Base-by-base conservation (phyloP, 2,113 vertebrate species). In the Microtus pennsylvanicus region DNA sequence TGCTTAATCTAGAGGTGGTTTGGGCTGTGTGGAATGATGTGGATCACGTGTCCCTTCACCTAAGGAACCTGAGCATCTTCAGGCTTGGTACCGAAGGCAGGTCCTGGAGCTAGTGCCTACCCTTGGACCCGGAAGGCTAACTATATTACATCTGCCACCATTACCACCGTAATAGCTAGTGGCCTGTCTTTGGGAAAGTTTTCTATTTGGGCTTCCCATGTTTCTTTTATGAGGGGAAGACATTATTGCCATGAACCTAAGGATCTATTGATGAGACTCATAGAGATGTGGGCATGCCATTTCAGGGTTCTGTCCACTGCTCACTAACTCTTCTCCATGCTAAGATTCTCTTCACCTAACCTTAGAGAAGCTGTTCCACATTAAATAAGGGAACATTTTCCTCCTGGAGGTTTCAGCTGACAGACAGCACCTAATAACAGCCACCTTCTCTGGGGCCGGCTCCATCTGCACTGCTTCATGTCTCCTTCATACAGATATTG, bases 361-460 rank as follows among this genome's bases (percentile, higher is more conserved):
- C 87, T 83, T 75, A 63, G 12, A 50, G 50, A n/a, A 89, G 2
- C 30, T 74, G 87, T 85, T 89, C 63, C 1, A 52, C 52, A 42
- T n/a, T 75, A 58, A 75, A 61, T 78, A 47, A 96, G 86, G 63
- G 89, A 75, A 35, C 45, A 16, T 50, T 87, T 89, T 77, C 26
- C 77, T 94, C 74, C 91, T 69, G 28, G 74, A 55, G 21, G 24
- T 47, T 80, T 65, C 58, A 72, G 61, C 52, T 75, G 26, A 26
- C 35, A 96, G 63, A 45, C 16, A 1, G 0, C 7, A 12, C 69
- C 38, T 67, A 69, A 87, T 58, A 63, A 13, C 6, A 76, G 35
- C 72, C 19, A 3, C 55, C 58, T 83, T 42, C 81, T 93, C 38
- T 22, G 69, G 47, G 10, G 8, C 14, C 63, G n/a, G 42, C 72